Base-by-base conservation (phyloP, 2,888 invertebrate species). In the Dicycla oo region DNA sequence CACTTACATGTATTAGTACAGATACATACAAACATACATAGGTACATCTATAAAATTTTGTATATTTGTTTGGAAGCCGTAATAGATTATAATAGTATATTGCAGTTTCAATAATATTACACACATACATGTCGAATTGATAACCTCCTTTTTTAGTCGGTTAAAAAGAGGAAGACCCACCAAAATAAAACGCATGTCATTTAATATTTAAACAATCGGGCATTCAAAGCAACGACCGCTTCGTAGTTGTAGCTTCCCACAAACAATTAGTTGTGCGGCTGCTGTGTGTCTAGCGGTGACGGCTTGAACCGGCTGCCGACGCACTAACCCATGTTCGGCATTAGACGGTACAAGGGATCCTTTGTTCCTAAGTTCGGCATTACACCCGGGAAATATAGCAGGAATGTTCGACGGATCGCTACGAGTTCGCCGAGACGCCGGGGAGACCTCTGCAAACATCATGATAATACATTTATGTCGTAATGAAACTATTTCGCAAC, bases 281-380 rank as follows among this genome's bases (percentile, higher is more conserved):
- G 66, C n/a, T 71, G 69, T 69, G 68, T 69, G 54, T 69, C 72
- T 67, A 47, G 65, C 74, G 82, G 82, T 82, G 83, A 78, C 74
- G 81, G 69, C 69, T 77, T 70, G 75, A 81, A 72, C 64, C 69
- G 73, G 61, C 71, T 87, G 72, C 70, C 70, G 75, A 77, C 73
- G 65, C 85, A 88, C 86, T 83, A 85, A 80, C 83, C 82, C 87
- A 75, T 86, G 85, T 86, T 84, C 83, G 72, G 77, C 73, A 78
- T 84, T 74, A 86, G 76, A 76, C 73, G 85, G 86, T 90, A 91
- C 91, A 90, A 88, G 88, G 85, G 85, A 80, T 82, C 90, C 91
- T 91, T 91, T 91, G 91, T 91, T 89, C 88, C 86, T 86, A 90
- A 91, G 88, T 91, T 92, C 78, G 76, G 86, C 79, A 88, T 90